phyloP scores from a whole-genome alignment of 2,888 invertebrate genomes.

The Coelinius sp. region DNA sequence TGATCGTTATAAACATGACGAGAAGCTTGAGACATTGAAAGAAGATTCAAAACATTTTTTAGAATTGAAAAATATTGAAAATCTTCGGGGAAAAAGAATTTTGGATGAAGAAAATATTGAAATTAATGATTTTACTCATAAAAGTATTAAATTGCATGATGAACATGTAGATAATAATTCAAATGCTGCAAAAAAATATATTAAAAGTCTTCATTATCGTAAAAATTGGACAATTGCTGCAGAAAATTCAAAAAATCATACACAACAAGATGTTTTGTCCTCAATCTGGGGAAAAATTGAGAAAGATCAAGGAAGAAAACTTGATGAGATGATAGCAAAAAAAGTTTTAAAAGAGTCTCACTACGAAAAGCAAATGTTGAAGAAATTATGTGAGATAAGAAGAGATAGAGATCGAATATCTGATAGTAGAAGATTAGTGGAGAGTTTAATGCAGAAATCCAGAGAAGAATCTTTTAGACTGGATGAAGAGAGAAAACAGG shows the following conservation, averaged over 20 bases:
- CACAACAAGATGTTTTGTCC: constrained; percentile 72
- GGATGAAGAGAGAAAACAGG: constrained; percentile 69
- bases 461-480: constrained; percentile 71
- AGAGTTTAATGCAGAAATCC: constrained; percentile 72
- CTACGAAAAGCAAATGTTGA: constrained; percentile 78
- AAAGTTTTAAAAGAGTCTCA: constrained; percentile 76
- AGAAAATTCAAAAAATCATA: constrained; percentile 72
- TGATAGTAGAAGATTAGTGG: constrained; percentile 73
- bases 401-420: constrained; percentile 74
- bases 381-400: constrained; percentile 76
- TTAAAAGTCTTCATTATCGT: constrained; percentile 72
- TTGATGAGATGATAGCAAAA: constrained; percentile 73
- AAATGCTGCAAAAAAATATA: constrained; percentile 55
- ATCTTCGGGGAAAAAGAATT: no score
- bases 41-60: no score
- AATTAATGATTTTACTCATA: constrained; percentile 47
- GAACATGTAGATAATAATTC: constrained; percentile 28
- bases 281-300: constrained; percentile 74
- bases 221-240: constrained; percentile 69
- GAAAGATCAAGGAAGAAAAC: constrained; percentile 72
- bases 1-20: constrained; percentile 70
- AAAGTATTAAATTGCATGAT: not conserved
- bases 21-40: constrained; percentile 58
- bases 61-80: no score
- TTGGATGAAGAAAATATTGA: no score